Evolutionary conservation across 2,797 vertebrate genomes (phyloP), one percentile per base, ranked within the genome.

Genomic region (Chromobotia macracanthus): DNA sequence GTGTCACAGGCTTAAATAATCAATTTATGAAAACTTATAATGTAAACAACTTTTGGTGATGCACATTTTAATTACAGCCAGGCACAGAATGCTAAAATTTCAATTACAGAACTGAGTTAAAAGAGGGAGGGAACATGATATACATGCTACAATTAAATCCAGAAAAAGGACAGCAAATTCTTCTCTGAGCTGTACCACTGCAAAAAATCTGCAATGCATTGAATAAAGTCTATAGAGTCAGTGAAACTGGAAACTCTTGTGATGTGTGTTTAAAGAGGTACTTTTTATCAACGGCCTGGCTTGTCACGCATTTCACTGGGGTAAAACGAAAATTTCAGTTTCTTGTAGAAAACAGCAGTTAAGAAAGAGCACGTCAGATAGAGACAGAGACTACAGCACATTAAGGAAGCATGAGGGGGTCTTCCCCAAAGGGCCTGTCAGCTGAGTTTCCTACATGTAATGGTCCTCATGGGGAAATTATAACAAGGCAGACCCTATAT

Each of bases 261-360:
- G 31, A 12, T 44, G 3, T 55, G 10, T 66, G 2, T 75, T 67
- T 31, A 44, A 46, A 1, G 38, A 25, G 74, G 74, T 76, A 58
- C 21, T 67, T 76, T 68, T 67, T 48, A 9, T 46, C 21, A 67
- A 38, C 0, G 1, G 3, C n/a, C 58, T 18, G 63, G n/a, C 3
- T 56, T 15, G 63, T 76, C 50, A 41, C 28, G 13, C 23, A 28
- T 63, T 63, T 63, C 25, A 15, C 21, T 58, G 38, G 75, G 51
- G 18, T 38, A 68, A 77, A 46, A 67, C 51, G 56, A 3, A 67
- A 44, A 67, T 67, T 19, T 46, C 35, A 31, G 56, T 55, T 55
- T 76, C 50, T 9, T 56, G 74, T 28, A 67, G 75, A 77, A 65
- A 77, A 46, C 75, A 60, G 41, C 65, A 13, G 65, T 77, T 77